A percentile compares a stretch with the other conserved stretches of the same genome.
These are phyloP conservation scores for Oceanodroma tethys DNA, from an alignment of 2,113 vertebrate genomes.

Conservation along the genomic window DNA sequence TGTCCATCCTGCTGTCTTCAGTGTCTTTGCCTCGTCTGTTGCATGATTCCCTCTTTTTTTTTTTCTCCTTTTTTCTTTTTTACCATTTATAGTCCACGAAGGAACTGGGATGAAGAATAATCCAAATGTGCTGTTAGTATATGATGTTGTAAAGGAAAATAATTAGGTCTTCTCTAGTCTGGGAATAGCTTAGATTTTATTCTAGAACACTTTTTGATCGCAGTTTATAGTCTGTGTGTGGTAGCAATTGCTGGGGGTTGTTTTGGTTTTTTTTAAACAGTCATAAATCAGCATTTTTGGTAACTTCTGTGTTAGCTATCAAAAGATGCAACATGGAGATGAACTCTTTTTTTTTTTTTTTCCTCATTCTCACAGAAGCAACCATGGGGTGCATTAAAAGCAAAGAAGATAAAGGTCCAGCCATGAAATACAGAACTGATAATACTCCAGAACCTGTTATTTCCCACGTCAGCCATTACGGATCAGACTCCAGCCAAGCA, in stretches of 20 bases:
- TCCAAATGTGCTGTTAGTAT: not conserved
- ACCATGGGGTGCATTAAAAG: slow-evolving; percentile 95
- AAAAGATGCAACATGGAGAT: not conserved
- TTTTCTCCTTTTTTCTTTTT: not conserved
- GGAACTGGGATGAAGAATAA: not conserved
- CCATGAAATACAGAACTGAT: slow-evolving; percentile 87
- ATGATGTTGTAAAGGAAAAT: not conserved
- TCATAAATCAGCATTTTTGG: not conserved
- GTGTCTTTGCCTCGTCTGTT: not conserved
- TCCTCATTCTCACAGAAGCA: slow-evolving; percentile 63
- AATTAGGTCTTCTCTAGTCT: not conserved
- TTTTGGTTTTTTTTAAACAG: not conserved
- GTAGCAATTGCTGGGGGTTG: not conserved
- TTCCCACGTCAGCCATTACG: slow-evolving; percentile 81
- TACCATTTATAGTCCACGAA: not conserved
- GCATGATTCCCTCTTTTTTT: not conserved
- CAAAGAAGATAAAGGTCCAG: slow-evolving; percentile 89
- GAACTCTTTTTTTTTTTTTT: not conserved
- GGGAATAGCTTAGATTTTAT: not conserved
- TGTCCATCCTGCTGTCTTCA: not conserved
- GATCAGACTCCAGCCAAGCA: slow-evolving; percentile 83
- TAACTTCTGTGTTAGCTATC: not conserved
- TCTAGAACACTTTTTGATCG: not conserved
- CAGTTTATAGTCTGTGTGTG: not conserved
- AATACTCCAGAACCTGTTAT: slow-evolving; percentile 75